Conservation (phyloP, 64 coral and sea anemone species). For the Pocillopora verrucosa region DNA sequence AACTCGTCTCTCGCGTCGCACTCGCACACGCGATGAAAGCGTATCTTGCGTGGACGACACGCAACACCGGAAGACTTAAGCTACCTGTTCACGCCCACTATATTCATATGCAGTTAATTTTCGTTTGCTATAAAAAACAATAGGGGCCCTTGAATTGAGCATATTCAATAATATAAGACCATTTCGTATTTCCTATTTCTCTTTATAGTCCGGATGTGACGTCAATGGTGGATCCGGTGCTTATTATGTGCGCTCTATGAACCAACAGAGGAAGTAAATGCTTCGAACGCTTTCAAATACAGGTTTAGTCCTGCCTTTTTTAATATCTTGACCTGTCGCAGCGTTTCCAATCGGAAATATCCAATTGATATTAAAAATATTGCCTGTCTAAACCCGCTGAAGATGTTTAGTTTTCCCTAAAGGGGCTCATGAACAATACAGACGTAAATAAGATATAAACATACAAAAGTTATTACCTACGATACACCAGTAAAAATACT, state of each 20-base stretch:
- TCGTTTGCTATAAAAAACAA: conserved; percentile 24
- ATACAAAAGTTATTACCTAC: no score
- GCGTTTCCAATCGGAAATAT: background rate
- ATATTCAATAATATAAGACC: conserved; percentile 22
- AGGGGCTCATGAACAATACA: no score
- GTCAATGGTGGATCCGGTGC: conserved; percentile 8
- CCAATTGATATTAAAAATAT: no score
- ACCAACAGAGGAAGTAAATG: conserved; percentile 15
- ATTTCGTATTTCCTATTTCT: conserved; percentile 39
- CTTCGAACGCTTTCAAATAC: background rate
- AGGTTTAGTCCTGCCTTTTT: background rate
- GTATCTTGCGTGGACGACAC: background rate
- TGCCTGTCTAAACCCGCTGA: no score
- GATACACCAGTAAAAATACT: no score
- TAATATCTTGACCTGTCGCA: background rate
- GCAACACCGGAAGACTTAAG: conserved; percentile 42
- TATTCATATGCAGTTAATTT: background rate
- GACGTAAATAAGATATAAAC: no score
- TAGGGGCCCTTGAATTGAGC: background rate
- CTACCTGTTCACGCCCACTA: background rate
- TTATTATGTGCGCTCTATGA: background rate
- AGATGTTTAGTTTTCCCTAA: no score
- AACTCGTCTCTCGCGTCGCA: background rate
- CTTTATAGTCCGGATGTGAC: conserved; percentile 37
- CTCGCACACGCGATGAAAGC: background rate